These are phyloP conservation scores for Datnioides undecimradiatus DNA, from an alignment of 2,113 vertebrate species.

Conservation along the genomic window DNA sequence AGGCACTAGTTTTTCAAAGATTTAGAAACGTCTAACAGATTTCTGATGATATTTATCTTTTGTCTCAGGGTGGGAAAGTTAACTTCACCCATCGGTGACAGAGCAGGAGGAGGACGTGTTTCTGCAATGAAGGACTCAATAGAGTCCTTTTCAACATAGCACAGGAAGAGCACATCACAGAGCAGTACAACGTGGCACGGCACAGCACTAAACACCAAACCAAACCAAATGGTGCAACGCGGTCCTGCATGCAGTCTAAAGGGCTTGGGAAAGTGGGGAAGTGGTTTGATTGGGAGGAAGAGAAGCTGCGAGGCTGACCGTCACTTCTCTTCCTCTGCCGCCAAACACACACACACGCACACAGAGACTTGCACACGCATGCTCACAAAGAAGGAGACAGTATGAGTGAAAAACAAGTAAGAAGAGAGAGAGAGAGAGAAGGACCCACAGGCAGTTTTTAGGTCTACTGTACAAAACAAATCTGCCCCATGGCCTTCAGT, in stretches of 20 bases:
- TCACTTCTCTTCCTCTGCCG: constrained; percentile 29
- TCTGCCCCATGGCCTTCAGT: constrained; percentile 7
- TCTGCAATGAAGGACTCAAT: constrained; percentile 2
- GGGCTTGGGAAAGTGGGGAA: constrained; percentile 13
- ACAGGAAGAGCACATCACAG: constrained; percentile 27
- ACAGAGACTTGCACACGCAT: not conserved
- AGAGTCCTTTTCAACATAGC: not conserved
- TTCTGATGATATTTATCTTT: not conserved
- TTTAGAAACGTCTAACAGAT: not conserved
- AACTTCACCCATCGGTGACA: constrained; percentile 26
- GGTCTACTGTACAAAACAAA: constrained; percentile 9
- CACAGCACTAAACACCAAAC: constrained; percentile 33
- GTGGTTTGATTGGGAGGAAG: constrained; percentile 31
- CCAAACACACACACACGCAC: constrained; percentile 14
- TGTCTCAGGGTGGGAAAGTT: constrained; percentile 1
- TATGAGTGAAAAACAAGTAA: constrained; percentile 26
- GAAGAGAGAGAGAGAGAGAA: constrained; percentile 34
- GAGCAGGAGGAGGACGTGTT: constrained; percentile 43
- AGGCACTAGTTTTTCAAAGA: not conserved
- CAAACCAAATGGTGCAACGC: constrained; percentile 18
- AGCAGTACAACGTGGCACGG: constrained; percentile 20
- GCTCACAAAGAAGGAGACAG: constrained; percentile 23
- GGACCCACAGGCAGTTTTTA: constrained; percentile 26
- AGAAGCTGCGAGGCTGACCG: constrained; percentile 32
- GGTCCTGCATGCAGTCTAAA: constrained; percentile 66